A percentile compares a stretch with the other conserved stretches of the same genome.
Conservation (phyloP, 2,113 vertebrate species). For the Lycocorax pyrrhopterus region DNA sequence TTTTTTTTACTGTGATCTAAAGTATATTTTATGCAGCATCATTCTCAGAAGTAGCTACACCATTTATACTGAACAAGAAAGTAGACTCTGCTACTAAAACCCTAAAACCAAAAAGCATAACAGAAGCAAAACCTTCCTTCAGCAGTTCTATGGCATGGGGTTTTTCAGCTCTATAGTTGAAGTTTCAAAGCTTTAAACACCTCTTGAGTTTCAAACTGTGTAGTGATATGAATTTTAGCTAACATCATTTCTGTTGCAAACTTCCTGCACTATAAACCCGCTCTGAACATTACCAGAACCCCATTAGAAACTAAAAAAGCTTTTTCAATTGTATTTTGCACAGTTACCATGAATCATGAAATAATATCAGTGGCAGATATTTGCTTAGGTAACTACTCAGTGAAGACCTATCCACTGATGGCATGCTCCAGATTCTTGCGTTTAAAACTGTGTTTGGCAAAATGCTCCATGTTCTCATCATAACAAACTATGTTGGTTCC, state of each 20-base stretch:
- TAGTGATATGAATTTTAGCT: background rate
- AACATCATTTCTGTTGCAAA: background rate
- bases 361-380: background rate
- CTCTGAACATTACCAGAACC: background rate
- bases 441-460: background rate
- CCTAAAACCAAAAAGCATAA: background rate
- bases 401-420: background rate
- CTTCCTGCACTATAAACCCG: background rate
- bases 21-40: background rate
- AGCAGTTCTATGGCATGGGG: background rate
- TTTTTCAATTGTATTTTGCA: background rate
- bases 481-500: background rate
- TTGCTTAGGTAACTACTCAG: background rate
- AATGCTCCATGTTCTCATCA: background rate
- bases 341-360: background rate
- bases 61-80: background rate
- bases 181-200: background rate
- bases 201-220: background rate
- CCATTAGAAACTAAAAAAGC: background rate
- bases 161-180: background rate
- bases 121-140: background rate
- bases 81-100: background rate
- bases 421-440: fast-evolving
- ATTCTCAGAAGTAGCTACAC: background rate
- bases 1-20: background rate